phyloP scores from a whole-genome alignment of 2,797 vertebrate genomes.

The Galaxias olidus region DNA sequence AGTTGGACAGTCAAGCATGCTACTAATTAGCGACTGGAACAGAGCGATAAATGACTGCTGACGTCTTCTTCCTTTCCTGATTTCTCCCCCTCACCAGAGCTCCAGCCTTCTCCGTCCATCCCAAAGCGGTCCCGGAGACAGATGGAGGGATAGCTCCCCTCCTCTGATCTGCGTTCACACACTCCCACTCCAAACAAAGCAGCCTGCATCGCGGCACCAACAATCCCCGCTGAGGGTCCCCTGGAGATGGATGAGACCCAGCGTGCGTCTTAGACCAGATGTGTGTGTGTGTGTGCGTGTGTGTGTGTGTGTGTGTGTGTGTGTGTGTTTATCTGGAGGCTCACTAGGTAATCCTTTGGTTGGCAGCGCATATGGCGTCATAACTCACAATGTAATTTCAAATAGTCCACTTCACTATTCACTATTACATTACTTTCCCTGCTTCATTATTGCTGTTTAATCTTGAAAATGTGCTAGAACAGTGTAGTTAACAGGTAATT shows the following conservation, averaged over 20 bases:
- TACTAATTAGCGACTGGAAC: background rate
- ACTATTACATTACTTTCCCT: no score
- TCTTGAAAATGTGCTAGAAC: no score
- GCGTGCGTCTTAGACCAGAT: slow-evolving; percentile 7
- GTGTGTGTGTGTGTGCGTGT: slow-evolving; percentile 12
- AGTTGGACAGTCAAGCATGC: background rate
- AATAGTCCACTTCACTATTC: no score
- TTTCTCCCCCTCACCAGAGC: background rate
- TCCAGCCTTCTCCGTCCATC: background rate
- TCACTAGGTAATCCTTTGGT: no score
- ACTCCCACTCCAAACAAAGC: background rate
- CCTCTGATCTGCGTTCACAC: background rate
- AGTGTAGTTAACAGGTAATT: no score
- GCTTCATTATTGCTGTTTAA: no score
- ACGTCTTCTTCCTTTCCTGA: background rate
- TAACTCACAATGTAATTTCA: no score
- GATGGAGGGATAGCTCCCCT: slow-evolving; percentile 2
- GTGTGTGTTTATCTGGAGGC: background rate
- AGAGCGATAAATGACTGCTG: background rate
- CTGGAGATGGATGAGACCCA: background rate
- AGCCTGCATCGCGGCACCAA: no score
- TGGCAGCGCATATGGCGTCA: no score
- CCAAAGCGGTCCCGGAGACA: slow-evolving; percentile 2
- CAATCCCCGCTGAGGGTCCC: background rate
- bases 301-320: slow-evolving; percentile 2